Conservation (phyloP, 2,113 vertebrate genomes). For the Callocephalon fimbriatum region DNA sequence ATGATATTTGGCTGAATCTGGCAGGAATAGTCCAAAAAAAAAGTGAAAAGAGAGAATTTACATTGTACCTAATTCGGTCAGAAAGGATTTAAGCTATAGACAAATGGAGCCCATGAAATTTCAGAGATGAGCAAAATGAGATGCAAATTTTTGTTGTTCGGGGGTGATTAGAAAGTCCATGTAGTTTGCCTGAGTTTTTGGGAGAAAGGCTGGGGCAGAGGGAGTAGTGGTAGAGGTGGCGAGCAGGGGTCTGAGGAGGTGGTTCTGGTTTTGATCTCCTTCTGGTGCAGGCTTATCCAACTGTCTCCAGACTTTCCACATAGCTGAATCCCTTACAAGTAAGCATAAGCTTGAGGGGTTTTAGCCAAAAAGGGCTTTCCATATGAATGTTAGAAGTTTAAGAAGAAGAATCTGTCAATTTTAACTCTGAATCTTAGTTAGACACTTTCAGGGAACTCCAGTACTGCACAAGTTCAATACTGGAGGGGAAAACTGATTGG, state of each 20-base stretch:
- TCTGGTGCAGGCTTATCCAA: not conserved
- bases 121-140: not conserved
- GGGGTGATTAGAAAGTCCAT: not conserved
- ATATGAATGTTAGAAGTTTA: not conserved
- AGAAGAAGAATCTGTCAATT: not conserved
- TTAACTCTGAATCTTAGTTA: not conserved
- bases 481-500: not conserved
- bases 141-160: too few relatives aligned
- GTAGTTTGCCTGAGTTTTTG: not conserved
- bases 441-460: not conserved
- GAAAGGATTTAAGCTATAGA: not conserved
- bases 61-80: not conserved
- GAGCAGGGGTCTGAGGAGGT: not conserved
- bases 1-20: accelerated
- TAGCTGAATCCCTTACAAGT: not conserved
- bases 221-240: accelerated
- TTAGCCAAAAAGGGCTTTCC: not conserved
- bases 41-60: not conserved
- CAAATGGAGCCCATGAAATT: accelerated
- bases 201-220: not conserved
- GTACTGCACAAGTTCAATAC: not conserved
- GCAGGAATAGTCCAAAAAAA: not conserved
- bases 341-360: not conserved
- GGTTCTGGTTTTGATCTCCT: not conserved
- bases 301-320: not conserved